These are phyloP conservation scores for Timandra comae DNA, from an alignment of 2,888 invertebrate species.

Conservation along the genomic window DNA sequence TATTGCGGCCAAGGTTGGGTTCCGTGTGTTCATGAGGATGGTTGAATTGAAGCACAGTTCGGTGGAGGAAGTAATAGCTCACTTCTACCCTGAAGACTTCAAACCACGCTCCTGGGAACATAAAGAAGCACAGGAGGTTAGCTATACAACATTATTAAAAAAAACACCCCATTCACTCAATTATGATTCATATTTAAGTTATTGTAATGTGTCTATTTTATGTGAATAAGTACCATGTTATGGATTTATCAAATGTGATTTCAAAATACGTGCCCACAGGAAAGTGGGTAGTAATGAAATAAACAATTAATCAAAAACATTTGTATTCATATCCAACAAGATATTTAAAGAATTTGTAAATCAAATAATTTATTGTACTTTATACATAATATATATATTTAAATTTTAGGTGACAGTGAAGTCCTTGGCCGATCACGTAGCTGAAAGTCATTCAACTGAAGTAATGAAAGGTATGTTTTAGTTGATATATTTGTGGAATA, in stretches of 20 bases:
- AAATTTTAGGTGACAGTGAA: conserved; percentile 48
- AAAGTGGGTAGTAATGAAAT: too few species aligned
- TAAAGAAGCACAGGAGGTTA: conserved; percentile 81
- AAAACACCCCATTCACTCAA: too few species aligned
- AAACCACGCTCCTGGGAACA: conserved; percentile 88
- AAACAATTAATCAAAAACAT: too few species aligned
- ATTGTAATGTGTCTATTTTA: too few species aligned
- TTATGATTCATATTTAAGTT: too few species aligned
- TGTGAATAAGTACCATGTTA: too few species aligned
- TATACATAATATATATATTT: too few species aligned
- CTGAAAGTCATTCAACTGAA: conserved; percentile 40
- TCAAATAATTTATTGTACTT: too few species aligned
- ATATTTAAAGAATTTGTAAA: too few species aligned
- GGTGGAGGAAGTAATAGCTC: conserved; percentile 89
- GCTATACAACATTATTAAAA: background rate
- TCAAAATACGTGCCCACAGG: too few species aligned
- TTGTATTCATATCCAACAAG: too few species aligned
- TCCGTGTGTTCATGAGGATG: conserved; percentile 91
- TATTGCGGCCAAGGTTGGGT: conserved; percentile 87
- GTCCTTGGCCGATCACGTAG: conserved; percentile 42
- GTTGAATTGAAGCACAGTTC: conserved; percentile 87
- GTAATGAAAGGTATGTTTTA: conserved; percentile 47
- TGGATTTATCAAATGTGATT: too few species aligned
- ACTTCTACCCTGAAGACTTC: conserved; percentile 90
- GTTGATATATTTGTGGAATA: background rate